phyloP scores from a whole-genome alignment of 2,797 vertebrate species.

The Pteropus rufus region DNA sequence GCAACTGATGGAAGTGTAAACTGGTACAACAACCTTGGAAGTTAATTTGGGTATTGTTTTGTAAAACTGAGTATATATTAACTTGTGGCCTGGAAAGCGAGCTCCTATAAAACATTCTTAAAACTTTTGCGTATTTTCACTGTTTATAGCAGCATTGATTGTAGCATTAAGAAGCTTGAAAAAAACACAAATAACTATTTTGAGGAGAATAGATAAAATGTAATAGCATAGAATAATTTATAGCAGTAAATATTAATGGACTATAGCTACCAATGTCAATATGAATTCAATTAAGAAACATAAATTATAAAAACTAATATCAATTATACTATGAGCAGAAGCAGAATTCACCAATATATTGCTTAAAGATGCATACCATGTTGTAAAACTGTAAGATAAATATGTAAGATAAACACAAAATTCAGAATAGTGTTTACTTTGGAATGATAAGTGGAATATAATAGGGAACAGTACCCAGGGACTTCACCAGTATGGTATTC shows the following conservation, averaged over 20 bases:
- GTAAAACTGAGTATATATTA: background rate
- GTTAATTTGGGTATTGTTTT: background rate
- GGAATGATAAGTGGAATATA: background rate
- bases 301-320: background rate
- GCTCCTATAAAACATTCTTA: background rate
- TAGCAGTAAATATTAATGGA: background rate
- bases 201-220: background rate
- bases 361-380: background rate
- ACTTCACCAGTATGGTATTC: background rate
- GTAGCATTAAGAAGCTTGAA: background rate
- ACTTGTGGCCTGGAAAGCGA: background rate
- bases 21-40: background rate
- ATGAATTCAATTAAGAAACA: background rate
- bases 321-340: background rate
- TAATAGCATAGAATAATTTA: background rate
- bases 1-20: background rate
- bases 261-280: background rate
- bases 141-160: background rate
- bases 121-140: background rate
- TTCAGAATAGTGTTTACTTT: background rate
- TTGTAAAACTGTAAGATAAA: background rate
- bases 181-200: background rate
- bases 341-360: background rate
- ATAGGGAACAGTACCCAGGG: background rate
- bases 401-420: background rate